A percentile compares a stretch with the other conserved stretches of the same genome.
These are phyloP conservation scores for Cettia cetti DNA, from an alignment of 2,113 vertebrate species.

Conservation along the genomic window DNA sequence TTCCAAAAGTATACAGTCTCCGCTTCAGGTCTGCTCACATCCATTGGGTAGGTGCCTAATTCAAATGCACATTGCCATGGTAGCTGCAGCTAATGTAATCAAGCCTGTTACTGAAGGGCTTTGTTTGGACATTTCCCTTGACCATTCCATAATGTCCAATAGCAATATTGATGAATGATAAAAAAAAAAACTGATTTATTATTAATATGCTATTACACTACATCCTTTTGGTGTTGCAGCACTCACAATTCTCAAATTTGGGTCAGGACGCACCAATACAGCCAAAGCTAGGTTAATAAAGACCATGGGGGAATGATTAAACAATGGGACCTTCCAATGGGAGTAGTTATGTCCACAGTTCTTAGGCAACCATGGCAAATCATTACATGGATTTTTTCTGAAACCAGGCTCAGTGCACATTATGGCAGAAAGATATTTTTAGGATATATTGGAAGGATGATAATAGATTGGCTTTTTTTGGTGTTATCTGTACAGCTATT, in stretches of 20 bases:
- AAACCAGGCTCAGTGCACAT: neutral
- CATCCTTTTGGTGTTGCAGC: neutral
- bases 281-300: neutral
- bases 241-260: neutral
- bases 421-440: neutral
- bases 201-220: neutral
- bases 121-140: neutral
- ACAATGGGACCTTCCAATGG: neutral
- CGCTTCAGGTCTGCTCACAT: neutral
- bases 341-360: neutral
- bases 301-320: neutral
- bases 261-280: neutral
- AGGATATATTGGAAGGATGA: neutral
- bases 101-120: neutral
- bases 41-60: constrained; percentile 13
- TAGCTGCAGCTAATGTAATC: neutral
- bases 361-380: neutral
- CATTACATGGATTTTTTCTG: neutral
- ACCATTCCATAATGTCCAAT: neutral
- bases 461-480: neutral
- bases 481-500: neutral
- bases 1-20: constrained; percentile 30
- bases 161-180: neutral
- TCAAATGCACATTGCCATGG: neutral
- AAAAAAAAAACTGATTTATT: neutral